Conservation (phyloP, 2,113 vertebrate genomes). For the Trochalopteron elliotii region DNA sequence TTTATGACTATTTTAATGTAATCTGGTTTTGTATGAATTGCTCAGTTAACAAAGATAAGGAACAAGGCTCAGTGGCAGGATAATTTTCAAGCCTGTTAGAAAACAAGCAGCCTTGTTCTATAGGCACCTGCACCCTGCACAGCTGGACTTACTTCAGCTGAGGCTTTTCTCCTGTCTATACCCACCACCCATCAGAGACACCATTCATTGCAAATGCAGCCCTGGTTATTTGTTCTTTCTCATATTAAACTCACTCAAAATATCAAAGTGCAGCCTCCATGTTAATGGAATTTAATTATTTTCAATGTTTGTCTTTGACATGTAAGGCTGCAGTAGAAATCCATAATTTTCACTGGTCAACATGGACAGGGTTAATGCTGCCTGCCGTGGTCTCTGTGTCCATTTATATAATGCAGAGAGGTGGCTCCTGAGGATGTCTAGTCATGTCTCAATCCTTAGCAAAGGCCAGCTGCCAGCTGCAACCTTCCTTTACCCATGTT, state of each 20-base stretch:
- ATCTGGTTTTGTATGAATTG: background rate
- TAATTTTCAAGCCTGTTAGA: background rate
- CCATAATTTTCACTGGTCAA: background rate
- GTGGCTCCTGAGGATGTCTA: background rate
- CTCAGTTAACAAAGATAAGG: background rate
- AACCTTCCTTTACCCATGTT: background rate
- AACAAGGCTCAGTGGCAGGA: background rate
- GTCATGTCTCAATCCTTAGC: background rate
- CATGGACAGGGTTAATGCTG: background rate
- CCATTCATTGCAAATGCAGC: background rate
- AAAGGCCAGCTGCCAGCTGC: background rate
- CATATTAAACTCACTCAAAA: background rate
- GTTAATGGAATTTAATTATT: background rate
- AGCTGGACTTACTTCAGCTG: background rate
- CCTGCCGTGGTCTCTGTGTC: background rate
- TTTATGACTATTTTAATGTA: background rate
- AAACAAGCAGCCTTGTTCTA: background rate
- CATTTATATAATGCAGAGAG: background rate
- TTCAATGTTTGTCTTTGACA: background rate
- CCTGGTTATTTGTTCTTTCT: background rate
- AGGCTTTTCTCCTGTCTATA: background rate
- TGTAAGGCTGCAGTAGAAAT: background rate
- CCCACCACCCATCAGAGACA: background rate
- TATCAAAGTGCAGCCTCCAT: background rate
- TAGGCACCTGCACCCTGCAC: background rate